phyloP scores from a whole-genome alignment of 1,140 invertebrate genomes.

The Galleria mellonella region DNA sequence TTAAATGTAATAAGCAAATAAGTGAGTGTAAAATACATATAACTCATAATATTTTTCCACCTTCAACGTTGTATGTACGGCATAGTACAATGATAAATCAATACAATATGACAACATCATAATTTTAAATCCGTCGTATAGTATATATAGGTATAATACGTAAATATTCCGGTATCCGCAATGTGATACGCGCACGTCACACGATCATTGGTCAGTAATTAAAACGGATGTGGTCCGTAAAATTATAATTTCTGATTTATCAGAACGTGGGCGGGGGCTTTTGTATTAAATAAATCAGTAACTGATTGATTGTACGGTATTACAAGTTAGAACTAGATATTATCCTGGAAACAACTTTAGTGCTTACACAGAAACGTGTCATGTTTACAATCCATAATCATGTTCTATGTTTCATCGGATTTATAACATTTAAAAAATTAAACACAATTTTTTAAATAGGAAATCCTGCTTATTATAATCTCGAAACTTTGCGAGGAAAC shows the following conservation, averaged over 20 bases:
- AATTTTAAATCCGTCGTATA: neutral
- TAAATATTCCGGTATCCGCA: neutral
- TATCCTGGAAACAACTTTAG: neutral
- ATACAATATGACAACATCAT: neutral
- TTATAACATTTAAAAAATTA: too few relatives aligned
- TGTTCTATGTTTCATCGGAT: too few relatives aligned
- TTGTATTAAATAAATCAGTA: neutral
- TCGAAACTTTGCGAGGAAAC: slow-evolving; percentile 12
- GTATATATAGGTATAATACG: too few relatives aligned
- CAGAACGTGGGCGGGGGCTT: slow-evolving; percentile 27
- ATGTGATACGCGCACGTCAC: too few relatives aligned
- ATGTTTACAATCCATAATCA: too few relatives aligned
- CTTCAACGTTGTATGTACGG: too few relatives aligned
- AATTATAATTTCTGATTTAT: slow-evolving; percentile 49
- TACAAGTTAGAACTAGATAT: neutral
- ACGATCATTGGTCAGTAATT: slow-evolving; percentile 21
- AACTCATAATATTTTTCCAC: too few relatives aligned
- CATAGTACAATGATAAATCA: too few relatives aligned
- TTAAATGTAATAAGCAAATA: too few relatives aligned
- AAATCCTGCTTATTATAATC: neutral
- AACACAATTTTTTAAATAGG: neutral
- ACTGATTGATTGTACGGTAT: neutral
- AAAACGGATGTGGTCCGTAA: slow-evolving; percentile 53
- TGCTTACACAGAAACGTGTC: too few relatives aligned
- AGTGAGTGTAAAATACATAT: too few relatives aligned